Base-by-base conservation (phyloP, 2,888 invertebrate genomes). In the Papilio demoleus region DNA sequence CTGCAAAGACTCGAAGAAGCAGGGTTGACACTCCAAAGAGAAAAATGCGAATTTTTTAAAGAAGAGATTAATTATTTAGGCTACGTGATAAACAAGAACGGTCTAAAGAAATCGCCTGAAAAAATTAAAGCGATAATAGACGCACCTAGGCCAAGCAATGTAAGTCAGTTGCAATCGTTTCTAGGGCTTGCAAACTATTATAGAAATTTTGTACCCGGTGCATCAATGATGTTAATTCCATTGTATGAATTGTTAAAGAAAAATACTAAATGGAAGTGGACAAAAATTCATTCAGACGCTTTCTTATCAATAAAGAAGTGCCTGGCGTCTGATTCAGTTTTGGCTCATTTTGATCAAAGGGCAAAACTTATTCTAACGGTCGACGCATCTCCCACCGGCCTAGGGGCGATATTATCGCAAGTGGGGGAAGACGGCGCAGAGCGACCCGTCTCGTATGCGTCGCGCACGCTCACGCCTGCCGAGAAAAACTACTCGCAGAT, bases 401-500 rank as follows among this genome's bases (percentile, higher is more conserved):
- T 77, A n/a, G 75, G 73, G 1, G 73, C 73, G 6, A 64, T 77
- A 12, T 65, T 76, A 27, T 74, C 76, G 9, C 76, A 75, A 42
- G 47, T 70, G 14, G 69, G 42, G 6, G 31, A 22, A 2, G 70
- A 73, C n/a, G 67, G 68, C 1, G 9, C 34, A 36, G 70, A 74
- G 47, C 65, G 69, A 27, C 74, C 71, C 11, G 42, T 75, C 4
- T 70, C 72, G 1, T 76, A 70, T 56, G 74, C 72, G 9, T 73
- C 72, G 14, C 71, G 74, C n/a, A 72, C 73, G 0, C 47, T 75
- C 8, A 72, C 61, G n/a, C 0, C 71, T 9, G 74, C 74, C 1
- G 76, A 76, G 42, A 75, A 71, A 53, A 64, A 60, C 1, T 77
- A 77, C 38, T 68, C 76, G 8, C 77, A 77, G 58, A 75, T 79